Evolutionary conservation across 2,797 vertebrate genomes (phyloP).

Genomic region (Aselliscus stoliczkanus): DNA sequence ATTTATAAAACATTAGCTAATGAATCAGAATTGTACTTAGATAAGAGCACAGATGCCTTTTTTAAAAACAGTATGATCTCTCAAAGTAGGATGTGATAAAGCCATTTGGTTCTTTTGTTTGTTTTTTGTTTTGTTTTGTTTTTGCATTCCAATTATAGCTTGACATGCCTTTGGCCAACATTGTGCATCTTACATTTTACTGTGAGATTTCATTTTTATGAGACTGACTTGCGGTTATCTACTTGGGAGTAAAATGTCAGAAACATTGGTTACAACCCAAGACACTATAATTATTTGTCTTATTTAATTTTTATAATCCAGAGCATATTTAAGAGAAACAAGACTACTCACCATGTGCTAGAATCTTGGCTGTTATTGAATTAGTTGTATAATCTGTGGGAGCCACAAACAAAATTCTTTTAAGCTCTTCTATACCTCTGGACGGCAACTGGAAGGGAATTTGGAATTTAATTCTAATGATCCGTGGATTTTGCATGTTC

Average conservation of each 20-base stretch:
- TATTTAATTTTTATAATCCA: constrained; percentile 19
- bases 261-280: constrained; percentile 28
- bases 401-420: not conserved
- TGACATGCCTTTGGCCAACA: not conserved
- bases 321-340: not conserved
- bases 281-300: constrained; percentile 35
- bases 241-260: constrained; percentile 45
- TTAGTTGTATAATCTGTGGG: not conserved
- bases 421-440: not conserved
- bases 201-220: constrained; percentile 5
- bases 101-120: not conserved
- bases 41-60: not conserved
- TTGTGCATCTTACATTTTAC: constrained; percentile 29
- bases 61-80: not conserved
- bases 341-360: not conserved
- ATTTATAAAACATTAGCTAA: not conserved
- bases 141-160: not conserved
- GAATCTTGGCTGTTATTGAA: not conserved
- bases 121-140: not conserved
- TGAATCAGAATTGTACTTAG: not conserved
- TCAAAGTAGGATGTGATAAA: not conserved
- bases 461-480: not conserved
- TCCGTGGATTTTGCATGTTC: not conserved
- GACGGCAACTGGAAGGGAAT: not conserved
- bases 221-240: constrained; percentile 24